Evolutionary conservation across 2,797 vertebrate species (phyloP), one percentile per base, ranked within the genome.

Genomic region (Crypturellus tataupa): DNA sequence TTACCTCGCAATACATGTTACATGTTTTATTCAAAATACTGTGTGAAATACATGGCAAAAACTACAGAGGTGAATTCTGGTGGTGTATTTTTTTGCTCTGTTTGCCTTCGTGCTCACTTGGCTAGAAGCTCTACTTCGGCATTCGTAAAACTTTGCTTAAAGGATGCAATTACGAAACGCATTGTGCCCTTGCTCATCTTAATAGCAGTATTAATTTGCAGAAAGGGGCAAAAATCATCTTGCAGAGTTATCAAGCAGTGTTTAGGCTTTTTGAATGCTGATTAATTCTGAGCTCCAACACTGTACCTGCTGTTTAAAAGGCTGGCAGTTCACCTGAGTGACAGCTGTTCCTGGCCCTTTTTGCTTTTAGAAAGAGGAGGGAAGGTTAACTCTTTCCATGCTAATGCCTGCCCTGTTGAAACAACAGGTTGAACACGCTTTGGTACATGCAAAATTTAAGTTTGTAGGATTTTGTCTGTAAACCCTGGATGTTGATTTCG

Each of bases 301-400:
- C 94, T 95, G 94, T 96, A 97, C 96, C 96, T 97, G 96, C 97
- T 97, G 90, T 95, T 97, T 97, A 96, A 96, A 97, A 97, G 95
- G 91, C 96, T 98, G 97, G 96, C 97, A 97, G 97, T 94, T 98
- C 97, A 97, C 95, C 97, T 96, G 97, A 98, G 63, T 98, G 98
- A 97, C 98, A 97, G 97, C 97, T 98, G 96, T 96, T 98, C 96
- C 96, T 87, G 96, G 95, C 94, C 94, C 96, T 87, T 97, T 97
- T 96, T 94, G 67, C 67, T 93, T 94, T 81, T 95, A 88, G 96
- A 95, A 90, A 80, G 94, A 95, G 79, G 33, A 82, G 90, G 89
- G 72, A 96, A 93, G 94, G 84, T 97, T 98, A 98, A 97, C 90
- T 96, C 96, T 90, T 96, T 95, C 94, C 83, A 37, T 96, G 82